These are phyloP conservation scores for Leptatherina wallacei DNA, from an alignment of 2,797 vertebrate species.

Conservation along the genomic window DNA sequence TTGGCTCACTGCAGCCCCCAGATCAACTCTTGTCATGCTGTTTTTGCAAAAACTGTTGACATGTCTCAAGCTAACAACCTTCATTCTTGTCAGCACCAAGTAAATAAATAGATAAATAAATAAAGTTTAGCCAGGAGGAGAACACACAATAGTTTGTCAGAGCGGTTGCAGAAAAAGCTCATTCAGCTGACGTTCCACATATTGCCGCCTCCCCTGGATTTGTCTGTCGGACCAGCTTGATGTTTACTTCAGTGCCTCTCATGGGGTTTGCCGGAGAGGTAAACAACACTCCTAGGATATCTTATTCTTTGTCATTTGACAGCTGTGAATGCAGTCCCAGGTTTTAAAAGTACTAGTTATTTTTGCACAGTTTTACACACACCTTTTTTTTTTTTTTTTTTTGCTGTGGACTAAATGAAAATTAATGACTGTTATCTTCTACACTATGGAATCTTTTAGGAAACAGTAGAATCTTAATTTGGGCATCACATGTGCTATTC, in stretches of 20 bases:
- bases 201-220: constrained; percentile 24
- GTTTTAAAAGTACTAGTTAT: constrained; percentile 18
- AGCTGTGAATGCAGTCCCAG: constrained; percentile 25
- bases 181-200: constrained; percentile 59
- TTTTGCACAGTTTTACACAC: constrained; percentile 23
- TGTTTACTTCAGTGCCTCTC: constrained; percentile 50
- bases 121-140: constrained; percentile 27
- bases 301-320: constrained; percentile 62
- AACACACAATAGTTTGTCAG: constrained; percentile 43
- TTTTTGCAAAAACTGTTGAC: constrained; percentile 56
- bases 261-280: constrained; percentile 30
- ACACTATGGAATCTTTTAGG: constrained; percentile 46
- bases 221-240: constrained; percentile 50
- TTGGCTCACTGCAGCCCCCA: constrained; percentile 33
- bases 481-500: constrained; percentile 38
- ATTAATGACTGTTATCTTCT: constrained; percentile 65
- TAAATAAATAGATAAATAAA: constrained; percentile 12
- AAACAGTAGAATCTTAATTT: constrained; percentile 46
- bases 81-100: constrained; percentile 23
- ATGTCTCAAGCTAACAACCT: constrained; percentile 50
- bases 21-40: constrained; percentile 50
- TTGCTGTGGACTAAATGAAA: constrained; percentile 33
- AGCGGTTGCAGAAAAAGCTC: constrained; percentile 32
- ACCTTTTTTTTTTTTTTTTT: constrained; percentile 13
- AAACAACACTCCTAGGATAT: constrained; percentile 44